Evolutionary conservation across 2,888 invertebrate species (phyloP).

Genomic region (Mimachlamys varia): DNA sequence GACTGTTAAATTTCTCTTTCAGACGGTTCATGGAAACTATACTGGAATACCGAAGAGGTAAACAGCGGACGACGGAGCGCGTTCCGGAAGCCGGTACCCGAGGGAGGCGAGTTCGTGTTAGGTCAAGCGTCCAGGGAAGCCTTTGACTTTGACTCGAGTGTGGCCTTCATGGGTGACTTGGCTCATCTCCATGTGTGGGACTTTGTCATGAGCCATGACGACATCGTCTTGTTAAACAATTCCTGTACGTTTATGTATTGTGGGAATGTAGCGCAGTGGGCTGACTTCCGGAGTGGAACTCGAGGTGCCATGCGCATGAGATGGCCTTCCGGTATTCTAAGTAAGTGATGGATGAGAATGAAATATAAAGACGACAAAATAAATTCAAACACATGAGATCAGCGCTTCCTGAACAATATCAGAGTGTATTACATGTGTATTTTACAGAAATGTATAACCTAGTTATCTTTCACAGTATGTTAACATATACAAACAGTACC

Average conservation of each 20-base stretch:
- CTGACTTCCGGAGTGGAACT: constrained; percentile 80
- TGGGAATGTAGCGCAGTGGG: constrained; percentile 81
- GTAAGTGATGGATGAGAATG: constrained; percentile 56
- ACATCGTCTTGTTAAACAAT: constrained; percentile 60
- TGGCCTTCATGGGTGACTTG: constrained; percentile 77
- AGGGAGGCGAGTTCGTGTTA: constrained; percentile 78
- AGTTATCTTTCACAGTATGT: too few relatives aligned
- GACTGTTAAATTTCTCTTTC: constrained; percentile 28
- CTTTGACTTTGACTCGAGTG: constrained; percentile 64
- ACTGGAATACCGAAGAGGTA: constrained; percentile 60
- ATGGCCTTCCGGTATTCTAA: constrained; percentile 79
- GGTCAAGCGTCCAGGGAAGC: constrained; percentile 72
- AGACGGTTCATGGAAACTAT: constrained; percentile 68
- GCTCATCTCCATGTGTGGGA: constrained; percentile 80
- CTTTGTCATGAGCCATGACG: constrained; percentile 63
- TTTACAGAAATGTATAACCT: too few relatives aligned
- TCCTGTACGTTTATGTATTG: constrained; percentile 79
- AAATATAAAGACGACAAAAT: not conserved
- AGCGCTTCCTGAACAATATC: too few relatives aligned
- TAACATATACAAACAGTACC: too few relatives aligned
- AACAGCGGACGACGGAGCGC: constrained; percentile 61
- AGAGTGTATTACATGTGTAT: too few relatives aligned
- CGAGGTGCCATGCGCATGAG: constrained; percentile 79
- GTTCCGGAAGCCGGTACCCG: constrained; percentile 65
- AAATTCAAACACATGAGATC: not conserved